Conservation (phyloP, 1,140 invertebrate species). For the Manduca sexta region DNA sequence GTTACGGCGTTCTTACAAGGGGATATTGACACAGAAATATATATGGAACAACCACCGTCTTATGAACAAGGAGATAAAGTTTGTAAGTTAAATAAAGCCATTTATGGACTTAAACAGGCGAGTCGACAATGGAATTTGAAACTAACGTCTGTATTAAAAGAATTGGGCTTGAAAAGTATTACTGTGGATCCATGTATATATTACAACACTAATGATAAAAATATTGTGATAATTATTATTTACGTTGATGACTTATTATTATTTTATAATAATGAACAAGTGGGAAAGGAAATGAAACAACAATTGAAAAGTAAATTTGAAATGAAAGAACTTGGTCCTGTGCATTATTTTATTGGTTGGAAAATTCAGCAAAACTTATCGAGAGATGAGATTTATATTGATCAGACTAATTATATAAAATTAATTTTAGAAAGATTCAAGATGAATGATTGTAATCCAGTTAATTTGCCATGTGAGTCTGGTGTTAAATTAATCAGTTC, state of each 20-base stretch:
- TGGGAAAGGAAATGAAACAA: conserved; percentile 22
- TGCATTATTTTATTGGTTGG: conserved; percentile 37
- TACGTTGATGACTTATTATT: conserved; percentile 40
- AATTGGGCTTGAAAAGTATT: conserved; percentile 12
- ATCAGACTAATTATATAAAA: conserved; percentile 43
- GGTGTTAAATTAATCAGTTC: conserved; percentile 25
- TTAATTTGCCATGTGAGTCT: conserved; percentile 36
- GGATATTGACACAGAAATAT: conserved; percentile 34
- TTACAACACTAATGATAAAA: conserved; percentile 19
- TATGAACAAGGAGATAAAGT: conserved; percentile 37
- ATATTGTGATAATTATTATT: conserved; percentile 23
- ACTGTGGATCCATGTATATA: conserved; percentile 9
- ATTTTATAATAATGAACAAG: conserved; percentile 21
- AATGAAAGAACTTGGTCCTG: conserved; percentile 17
- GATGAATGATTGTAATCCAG: conserved; percentile 43
- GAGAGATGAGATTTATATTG: conserved; percentile 29
- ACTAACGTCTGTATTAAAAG: conserved; percentile 8
- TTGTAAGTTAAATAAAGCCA: conserved; percentile 33
- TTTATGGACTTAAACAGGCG: conserved; percentile 52
- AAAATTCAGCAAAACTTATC: conserved; percentile 26
- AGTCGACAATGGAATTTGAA: conserved; percentile 30
- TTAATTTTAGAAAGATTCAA: conserved; percentile 40
- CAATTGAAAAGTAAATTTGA: conserved; percentile 39
- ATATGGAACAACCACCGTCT: conserved; percentile 41
- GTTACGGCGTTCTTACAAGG: conserved; percentile 56